Percentiles rank a stretch among this genome's conserved stretches.
These are phyloP conservation scores for Eulithis testata DNA, from an alignment of 2,888 invertebrate genomes.

Conservation along the genomic window DNA sequence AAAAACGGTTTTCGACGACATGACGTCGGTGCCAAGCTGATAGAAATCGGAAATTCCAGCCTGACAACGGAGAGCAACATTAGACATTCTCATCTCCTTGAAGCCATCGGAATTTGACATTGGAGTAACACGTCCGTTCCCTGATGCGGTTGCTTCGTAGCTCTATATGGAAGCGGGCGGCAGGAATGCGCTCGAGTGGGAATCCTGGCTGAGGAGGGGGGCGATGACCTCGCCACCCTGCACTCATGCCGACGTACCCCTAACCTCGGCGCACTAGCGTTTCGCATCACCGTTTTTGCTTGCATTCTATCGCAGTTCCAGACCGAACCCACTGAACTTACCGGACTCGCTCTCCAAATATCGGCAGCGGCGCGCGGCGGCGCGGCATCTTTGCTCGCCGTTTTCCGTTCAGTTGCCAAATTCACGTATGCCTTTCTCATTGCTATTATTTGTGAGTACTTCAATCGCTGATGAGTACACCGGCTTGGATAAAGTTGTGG, in stretches of 20 bases:
- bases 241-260: conserved; percentile 45
- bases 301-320: conserved; percentile 25
- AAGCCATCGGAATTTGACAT: conserved; percentile 28
- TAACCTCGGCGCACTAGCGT: conserved; percentile 39
- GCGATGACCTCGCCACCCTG: conserved; percentile 67
- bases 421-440: neutral
- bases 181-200: conserved; percentile 72
- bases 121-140: conserved; percentile 34
- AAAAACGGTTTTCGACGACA: neutral
- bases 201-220: conserved; percentile 65
- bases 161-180: conserved; percentile 50
- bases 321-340: conserved; percentile 3
- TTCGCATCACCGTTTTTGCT: conserved; percentile 36
- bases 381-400: neutral
- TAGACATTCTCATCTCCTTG: conserved; percentile 24
- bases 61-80: conserved; percentile 7
- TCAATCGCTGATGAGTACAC: too few relatives aligned
- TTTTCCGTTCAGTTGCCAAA: neutral
- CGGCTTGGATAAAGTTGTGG: too few relatives aligned
- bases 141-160: conserved; percentile 50
- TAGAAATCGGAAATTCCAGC: neutral
- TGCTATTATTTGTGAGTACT: neutral
- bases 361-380: neutral
- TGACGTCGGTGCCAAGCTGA: neutral
- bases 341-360: neutral